A percentile compares a stretch with the other conserved stretches of the same genome.
Conservation (phyloP, 2,113 vertebrate species). For the Lagenorhynchus albirostris region DNA sequence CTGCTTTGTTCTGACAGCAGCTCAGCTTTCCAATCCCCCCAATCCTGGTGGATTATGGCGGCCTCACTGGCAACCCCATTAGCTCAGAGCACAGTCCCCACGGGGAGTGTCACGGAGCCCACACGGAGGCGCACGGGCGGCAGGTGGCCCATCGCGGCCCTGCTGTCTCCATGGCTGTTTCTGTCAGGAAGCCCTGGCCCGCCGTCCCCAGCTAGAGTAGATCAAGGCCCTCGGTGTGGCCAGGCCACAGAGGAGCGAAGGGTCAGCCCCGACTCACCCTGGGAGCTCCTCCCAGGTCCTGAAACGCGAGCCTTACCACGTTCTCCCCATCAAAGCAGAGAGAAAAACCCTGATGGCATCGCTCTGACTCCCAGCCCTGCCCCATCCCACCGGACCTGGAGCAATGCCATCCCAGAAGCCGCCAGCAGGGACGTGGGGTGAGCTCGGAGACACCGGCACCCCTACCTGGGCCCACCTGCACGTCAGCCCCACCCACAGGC, state of each 20-base stretch:
- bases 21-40: too few relatives aligned
- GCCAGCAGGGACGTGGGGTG: not conserved
- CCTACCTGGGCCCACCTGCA: too few relatives aligned
- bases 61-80: not conserved
- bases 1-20: not conserved
- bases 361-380: not conserved
- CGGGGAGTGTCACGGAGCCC: not conserved
- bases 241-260: not conserved
- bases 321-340: not conserved
- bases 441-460: not conserved
- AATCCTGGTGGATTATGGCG: rapidly evolving
- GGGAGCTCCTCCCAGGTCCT: not conserved
- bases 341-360: not conserved
- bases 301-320: rapidly evolving
- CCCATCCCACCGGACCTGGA: not conserved
- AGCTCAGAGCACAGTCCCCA: not conserved
- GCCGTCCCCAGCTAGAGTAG: not conserved
- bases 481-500: not conserved
- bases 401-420: not conserved
- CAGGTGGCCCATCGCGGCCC: not conserved
- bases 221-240: rapidly evolving
- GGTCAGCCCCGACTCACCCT: not conserved
- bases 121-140: not conserved
- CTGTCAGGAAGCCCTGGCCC: not conserved
- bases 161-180: not conserved